Percentiles rank a stretch among this genome's conserved stretches.
These are phyloP conservation scores for Anarrhichthys ocellatus DNA, from an alignment of 2,113 vertebrate species.

Conservation along the genomic window DNA sequence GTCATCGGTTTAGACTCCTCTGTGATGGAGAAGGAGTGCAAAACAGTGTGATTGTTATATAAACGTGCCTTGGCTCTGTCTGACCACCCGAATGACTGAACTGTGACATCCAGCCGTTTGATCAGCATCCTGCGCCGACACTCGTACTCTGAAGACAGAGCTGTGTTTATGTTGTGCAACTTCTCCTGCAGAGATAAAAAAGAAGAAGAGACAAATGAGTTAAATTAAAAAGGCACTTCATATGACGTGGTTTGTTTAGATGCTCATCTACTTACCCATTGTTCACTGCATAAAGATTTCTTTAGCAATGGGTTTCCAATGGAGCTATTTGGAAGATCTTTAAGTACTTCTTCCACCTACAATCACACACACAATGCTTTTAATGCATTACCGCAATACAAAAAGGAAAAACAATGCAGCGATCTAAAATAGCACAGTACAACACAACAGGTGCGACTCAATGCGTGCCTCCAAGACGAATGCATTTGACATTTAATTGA, in stretches of 20 bases:
- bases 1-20: not conserved
- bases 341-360: constrained; percentile 87
- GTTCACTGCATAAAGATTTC: constrained; percentile 85
- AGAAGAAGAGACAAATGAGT: not conserved
- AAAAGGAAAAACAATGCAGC: not conserved
- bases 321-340: constrained; percentile 84
- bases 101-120: constrained; percentile 95
- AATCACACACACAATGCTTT: constrained; percentile 29
- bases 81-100: constrained; percentile 98
- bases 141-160: constrained; percentile 90
- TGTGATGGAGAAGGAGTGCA: not conserved
- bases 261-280: constrained; percentile 84
- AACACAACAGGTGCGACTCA: not conserved
- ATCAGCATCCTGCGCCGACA: constrained; percentile 95
- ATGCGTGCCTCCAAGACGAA: no score
- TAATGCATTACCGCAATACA: not conserved
- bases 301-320: constrained; percentile 88
- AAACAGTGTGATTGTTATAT: not conserved
- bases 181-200: constrained; percentile 79
- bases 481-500: not conserved
- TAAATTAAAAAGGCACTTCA: not conserved
- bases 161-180: constrained; percentile 88
- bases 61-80: constrained; percentile 91
- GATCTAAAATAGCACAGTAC: not conserved
- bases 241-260: not conserved